Percentiles rank a stretch among this genome's conserved stretches.
phyloP scores from a whole-genome alignment of 2,797 vertebrate genomes.

The Eupleurogrammus muticus region DNA sequence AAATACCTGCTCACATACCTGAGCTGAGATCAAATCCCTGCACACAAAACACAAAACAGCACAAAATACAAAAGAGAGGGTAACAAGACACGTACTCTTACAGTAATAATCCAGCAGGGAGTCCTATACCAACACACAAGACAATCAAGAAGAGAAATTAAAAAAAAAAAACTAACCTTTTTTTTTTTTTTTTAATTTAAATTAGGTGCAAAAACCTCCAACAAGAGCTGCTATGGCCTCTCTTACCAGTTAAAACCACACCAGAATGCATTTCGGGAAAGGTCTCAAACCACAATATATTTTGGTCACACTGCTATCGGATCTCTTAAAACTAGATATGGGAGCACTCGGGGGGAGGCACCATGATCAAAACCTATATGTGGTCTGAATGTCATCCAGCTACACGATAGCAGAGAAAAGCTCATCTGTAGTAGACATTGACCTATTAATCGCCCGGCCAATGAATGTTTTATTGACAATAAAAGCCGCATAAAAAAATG shows the following conservation, averaged over 20 bases:
- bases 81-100: too few species aligned
- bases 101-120: background rate
- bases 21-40: conserved; percentile 15
- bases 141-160: background rate
- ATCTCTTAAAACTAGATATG: conserved; percentile 35
- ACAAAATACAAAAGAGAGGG: too few species aligned
- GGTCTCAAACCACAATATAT: conserved; percentile 30
- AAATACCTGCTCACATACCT: conserved; percentile 14
- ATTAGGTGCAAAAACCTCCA: background rate
- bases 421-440: conserved; percentile 12
- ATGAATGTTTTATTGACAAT: too few species aligned
- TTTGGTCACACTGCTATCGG: conserved; percentile 34
- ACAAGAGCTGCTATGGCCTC: background rate
- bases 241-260: background rate
- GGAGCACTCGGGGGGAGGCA: conserved; percentile 20
- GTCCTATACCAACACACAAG: background rate
- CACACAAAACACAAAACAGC: conserved; percentile 3
- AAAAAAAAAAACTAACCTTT: background rate
- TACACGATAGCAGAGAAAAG: conserved; percentile 18
- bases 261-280: conserved; percentile 26
- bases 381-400: conserved; percentile 33
- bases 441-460: too few species aligned
- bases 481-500: too few species aligned
- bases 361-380: conserved; percentile 30
- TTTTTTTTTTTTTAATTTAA: background rate